Evolutionary conservation across 2,113 vertebrate species (phyloP).

Genomic region (Mirounga angustirostris): DNA sequence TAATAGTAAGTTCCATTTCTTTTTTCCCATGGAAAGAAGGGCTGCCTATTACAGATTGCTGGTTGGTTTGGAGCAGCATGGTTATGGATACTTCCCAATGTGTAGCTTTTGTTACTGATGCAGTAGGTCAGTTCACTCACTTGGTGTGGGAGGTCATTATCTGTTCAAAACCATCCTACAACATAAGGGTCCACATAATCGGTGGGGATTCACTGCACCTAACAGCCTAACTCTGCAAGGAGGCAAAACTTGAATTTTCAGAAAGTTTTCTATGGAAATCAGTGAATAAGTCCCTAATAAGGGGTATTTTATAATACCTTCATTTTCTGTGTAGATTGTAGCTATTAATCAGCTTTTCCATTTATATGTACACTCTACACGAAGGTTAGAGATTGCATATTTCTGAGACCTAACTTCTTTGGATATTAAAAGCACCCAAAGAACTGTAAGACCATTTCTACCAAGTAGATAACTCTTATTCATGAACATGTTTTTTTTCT

Average conservation of each 20-base stretch:
- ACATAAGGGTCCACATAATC: background rate
- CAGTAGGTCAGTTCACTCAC: background rate
- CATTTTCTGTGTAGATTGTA: background rate
- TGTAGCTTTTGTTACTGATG: background rate
- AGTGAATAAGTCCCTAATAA: background rate
- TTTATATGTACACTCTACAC: background rate
- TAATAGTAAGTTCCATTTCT: background rate
- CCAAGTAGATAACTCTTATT: slow-evolving; percentile 38
- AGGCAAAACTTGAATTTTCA: background rate
- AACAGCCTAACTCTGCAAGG: background rate
- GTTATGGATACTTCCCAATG: background rate
- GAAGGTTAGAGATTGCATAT: background rate
- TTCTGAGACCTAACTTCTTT: background rate
- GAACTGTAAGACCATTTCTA: background rate
- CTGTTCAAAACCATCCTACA: background rate
- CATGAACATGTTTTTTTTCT: background rate
- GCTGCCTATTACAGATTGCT: background rate
- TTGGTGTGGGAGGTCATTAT: background rate
- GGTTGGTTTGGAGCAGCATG: background rate
- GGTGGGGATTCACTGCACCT: background rate
- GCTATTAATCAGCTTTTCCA: background rate
- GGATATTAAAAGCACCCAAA: background rate
- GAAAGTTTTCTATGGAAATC: background rate
- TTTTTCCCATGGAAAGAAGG: background rate
- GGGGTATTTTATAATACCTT: background rate